These are phyloP conservation scores for Papilio machaon DNA, from an alignment of 1,140 invertebrate genomes.

Conservation along the genomic window DNA sequence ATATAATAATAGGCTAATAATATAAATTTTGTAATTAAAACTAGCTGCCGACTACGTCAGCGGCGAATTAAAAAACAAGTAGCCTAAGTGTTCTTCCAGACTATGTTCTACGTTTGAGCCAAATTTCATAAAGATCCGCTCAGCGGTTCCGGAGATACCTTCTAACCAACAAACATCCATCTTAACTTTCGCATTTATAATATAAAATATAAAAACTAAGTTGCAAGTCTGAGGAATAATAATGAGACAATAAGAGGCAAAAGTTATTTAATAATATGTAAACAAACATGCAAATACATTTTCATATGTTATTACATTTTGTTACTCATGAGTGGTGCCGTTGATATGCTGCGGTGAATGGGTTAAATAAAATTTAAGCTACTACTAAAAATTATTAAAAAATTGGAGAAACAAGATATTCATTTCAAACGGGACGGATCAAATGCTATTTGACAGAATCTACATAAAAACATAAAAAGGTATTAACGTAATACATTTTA, in stretches of 20 bases:
- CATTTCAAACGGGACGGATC: slow-evolving; percentile 54
- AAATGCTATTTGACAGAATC: slow-evolving; percentile 38
- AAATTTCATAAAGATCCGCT: too few species aligned
- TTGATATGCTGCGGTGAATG: slow-evolving; percentile 74
- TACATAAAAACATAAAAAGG: background rate
- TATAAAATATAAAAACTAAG: background rate
- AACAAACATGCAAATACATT: slow-evolving; percentile 78
- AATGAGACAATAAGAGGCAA: slow-evolving; percentile 11
- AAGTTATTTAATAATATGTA: slow-evolving; percentile 65
- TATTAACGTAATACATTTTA: background rate
- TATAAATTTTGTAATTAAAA: too few species aligned
- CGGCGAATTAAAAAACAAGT: too few species aligned
- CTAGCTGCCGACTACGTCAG: too few species aligned
- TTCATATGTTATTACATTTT: slow-evolving; percentile 71
- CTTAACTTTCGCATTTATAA: background rate
- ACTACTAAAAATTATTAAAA: slow-evolving; percentile 58
- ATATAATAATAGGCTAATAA: too few species aligned
- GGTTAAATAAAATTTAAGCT: slow-evolving; percentile 64
- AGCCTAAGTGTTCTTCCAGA: too few species aligned
- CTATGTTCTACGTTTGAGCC: too few species aligned
- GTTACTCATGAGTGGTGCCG: slow-evolving; percentile 67
- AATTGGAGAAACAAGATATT: slow-evolving; percentile 55
- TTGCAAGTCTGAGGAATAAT: background rate
- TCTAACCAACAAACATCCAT: too few species aligned
- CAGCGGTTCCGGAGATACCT: too few species aligned